A percentile compares a stretch with the other conserved stretches of the same genome.
Evolutionary conservation across 2,113 vertebrate genomes (phyloP).

Genomic region (Crotalus horridus): DNA sequence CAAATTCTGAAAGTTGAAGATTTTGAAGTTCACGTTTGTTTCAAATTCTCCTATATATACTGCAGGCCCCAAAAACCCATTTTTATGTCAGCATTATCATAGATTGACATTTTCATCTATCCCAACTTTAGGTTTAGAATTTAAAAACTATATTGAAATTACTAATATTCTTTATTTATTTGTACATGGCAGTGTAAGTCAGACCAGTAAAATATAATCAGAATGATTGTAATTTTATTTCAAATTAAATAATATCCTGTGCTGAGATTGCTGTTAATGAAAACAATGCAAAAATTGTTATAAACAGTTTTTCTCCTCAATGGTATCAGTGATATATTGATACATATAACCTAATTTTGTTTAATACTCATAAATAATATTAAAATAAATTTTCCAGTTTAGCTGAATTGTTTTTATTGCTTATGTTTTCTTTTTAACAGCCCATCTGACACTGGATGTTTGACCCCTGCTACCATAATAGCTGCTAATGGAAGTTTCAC

Average conservation of each 20-base stretch:
- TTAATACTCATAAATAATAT: constrained; percentile 26
- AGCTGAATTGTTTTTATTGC: constrained; percentile 45
- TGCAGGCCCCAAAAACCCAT: not conserved
- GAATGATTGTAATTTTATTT: constrained; percentile 21
- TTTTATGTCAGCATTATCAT: not conserved
- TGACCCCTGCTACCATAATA: constrained; percentile 75
- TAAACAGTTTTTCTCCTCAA: not conserved
- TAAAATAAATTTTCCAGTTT: constrained; percentile 36
- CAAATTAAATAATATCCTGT: not conserved
- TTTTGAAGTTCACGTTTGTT: not conserved
- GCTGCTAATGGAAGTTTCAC: constrained; percentile 89
- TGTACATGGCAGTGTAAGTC: constrained; percentile 7
- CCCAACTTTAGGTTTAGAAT: not conserved
- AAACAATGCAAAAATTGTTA: not conserved
- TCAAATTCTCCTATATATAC: not conserved
- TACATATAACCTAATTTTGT: constrained; percentile 10
- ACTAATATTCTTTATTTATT: constrained; percentile 14
- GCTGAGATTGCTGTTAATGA: not conserved
- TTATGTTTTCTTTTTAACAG: constrained; percentile 65
- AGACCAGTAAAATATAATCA: constrained; percentile 27
- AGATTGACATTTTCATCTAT: not conserved
- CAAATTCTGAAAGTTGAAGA: not conserved
- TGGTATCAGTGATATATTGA: constrained; percentile 28
- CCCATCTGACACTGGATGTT: constrained; percentile 65
- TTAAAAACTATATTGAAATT: constrained; percentile 21